Conservation (phyloP, 2,888 invertebrate genomes). For the Lamellibrachia columna region DNA sequence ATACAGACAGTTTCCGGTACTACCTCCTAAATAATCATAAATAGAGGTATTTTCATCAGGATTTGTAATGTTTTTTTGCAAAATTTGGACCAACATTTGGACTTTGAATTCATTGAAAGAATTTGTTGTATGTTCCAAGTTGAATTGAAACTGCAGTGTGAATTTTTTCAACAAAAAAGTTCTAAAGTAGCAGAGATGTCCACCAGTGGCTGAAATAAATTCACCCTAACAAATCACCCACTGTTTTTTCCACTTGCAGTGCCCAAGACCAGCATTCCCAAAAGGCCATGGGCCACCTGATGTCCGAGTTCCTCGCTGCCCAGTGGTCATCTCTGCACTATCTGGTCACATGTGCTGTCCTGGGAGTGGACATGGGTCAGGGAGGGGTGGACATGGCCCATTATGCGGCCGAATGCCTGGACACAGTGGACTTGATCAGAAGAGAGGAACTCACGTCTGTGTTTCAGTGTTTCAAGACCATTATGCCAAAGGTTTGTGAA, state of each 20-base stretch:
- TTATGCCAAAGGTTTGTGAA: not conserved
- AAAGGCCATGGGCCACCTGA: not conserved
- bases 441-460: not conserved
- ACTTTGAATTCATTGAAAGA: too few species aligned
- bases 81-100: too few species aligned
- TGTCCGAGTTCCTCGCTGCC: not conserved
- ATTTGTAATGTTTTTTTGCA: too few species aligned
- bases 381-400: not conserved
- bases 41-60: too few species aligned
- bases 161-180: too few species aligned
- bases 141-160: too few species aligned
- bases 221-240: not conserved
- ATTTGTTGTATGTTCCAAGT: too few species aligned
- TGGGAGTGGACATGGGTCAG: not conserved
- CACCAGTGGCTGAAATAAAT: too few species aligned
- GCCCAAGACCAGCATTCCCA: not conserved
- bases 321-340: not conserved
- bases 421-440: not conserved
- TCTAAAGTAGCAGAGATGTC: too few species aligned
- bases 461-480: not conserved
- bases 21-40: too few species aligned
- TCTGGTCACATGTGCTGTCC: not conserved
- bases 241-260: not conserved
- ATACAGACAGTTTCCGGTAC: too few species aligned
- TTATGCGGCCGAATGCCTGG: not conserved